phyloP scores from a whole-genome alignment of 37 sponge, comb jelly and placozoan genomes.

The Halisarca cf. caerulea region DNA sequence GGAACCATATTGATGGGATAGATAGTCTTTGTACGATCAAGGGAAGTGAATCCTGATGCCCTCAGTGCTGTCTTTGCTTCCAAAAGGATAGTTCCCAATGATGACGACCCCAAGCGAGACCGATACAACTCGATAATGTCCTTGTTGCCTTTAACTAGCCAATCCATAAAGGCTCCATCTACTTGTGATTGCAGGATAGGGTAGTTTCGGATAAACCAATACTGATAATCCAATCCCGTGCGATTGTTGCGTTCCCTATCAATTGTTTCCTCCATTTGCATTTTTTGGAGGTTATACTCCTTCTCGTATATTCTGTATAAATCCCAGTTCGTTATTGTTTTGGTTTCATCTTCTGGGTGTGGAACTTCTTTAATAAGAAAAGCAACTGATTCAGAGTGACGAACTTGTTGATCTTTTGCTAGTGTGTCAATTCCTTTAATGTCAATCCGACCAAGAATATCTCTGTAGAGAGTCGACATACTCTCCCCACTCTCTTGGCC shows the following conservation, averaged over 20 bases:
- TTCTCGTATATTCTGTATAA: slow-evolving; percentile 40
- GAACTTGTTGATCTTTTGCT: not conserved
- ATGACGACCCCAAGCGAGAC: slow-evolving; percentile 20
- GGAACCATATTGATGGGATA: slow-evolving; percentile 64
- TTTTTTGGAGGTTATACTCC: slow-evolving; percentile 37
- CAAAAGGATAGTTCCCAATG: slow-evolving; percentile 33
- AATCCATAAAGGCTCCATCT: slow-evolving; percentile 58
- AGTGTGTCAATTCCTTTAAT: slow-evolving; percentile 15
- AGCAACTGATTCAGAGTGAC: not conserved
- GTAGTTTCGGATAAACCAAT: slow-evolving; percentile 59
- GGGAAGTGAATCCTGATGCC: slow-evolving; percentile 43
- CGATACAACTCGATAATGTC: slow-evolving; percentile 49
- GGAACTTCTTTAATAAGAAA: slow-evolving; percentile 29
- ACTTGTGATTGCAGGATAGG: slow-evolving; percentile 43
- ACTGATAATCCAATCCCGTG: slow-evolving; percentile 35
- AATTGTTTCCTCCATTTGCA: slow-evolving; percentile 52
- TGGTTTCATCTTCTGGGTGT: slow-evolving; percentile 32
- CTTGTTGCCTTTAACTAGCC: slow-evolving; percentile 58
- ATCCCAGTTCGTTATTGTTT: slow-evolving; percentile 25
- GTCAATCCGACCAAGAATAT: slow-evolving; percentile 36
- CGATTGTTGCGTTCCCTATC: slow-evolving; percentile 15
- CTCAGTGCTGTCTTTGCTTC: slow-evolving; percentile 44
- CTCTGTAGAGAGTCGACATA: slow-evolving; percentile 28
- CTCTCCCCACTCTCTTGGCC: slow-evolving; percentile 58
- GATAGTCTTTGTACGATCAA: slow-evolving; percentile 61